Evolutionary conservation across 2,888 invertebrate species (phyloP).

Genomic region (Dicyrtoma fusca): DNA sequence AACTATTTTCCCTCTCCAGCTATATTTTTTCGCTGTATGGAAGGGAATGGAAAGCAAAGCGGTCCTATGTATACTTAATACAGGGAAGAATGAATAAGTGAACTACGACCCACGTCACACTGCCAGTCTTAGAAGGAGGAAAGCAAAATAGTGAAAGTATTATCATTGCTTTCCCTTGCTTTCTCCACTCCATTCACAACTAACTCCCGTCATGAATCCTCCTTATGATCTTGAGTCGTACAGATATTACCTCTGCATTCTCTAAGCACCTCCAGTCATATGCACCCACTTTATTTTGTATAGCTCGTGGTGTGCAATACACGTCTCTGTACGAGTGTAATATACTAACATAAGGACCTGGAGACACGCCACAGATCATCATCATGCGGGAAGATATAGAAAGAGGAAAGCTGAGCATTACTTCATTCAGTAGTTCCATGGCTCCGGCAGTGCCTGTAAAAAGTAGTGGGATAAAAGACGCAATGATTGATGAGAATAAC

Average conservation of each 20-base stretch:
- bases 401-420: background rate
- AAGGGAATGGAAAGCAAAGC: constrained; percentile 4
- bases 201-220: constrained; percentile 8
- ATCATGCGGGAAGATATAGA: background rate
- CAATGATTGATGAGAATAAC: no score
- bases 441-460: background rate
- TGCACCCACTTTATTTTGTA: background rate
- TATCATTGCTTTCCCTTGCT: background rate
- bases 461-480: no score
- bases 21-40: background rate
- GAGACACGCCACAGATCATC: constrained; percentile 9
- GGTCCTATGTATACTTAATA: no score
- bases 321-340: background rate
- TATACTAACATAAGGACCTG: background rate
- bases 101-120: constrained; percentile 9
- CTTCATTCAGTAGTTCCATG: background rate
- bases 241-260: background rate
- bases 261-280: background rate
- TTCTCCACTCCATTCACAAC: background rate
- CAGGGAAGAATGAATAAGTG: constrained; percentile 19
- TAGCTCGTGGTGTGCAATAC: background rate
- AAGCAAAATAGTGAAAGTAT: constrained; percentile 18
- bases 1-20: no score
- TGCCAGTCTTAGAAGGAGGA: background rate
- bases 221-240: background rate